Base-by-base conservation (phyloP, 2,797 vertebrate species). In the Gastrophryne carolinensis region DNA sequence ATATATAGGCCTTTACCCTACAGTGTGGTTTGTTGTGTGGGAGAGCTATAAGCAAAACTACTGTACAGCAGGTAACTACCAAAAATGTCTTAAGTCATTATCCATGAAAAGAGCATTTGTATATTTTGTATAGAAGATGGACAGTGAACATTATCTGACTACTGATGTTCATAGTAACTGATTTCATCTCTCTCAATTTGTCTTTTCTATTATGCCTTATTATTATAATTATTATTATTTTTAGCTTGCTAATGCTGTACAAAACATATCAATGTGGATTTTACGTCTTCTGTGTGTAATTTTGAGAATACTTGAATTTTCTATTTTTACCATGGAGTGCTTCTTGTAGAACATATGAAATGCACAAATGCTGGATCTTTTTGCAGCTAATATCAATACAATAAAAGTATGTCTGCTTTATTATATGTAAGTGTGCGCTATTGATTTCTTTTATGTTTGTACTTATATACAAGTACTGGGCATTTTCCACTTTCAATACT, bases 321-420 rank as follows among this genome's bases (percentile, higher is more conserved):
- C 26, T 65, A 24, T 10, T 17, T 23, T 10, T 30, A 66, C 66
- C 53, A 26, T 21, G n/a, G 30, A 30, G 19, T 73, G 71, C 44
- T 73, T 58, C 49, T 37, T 73, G 4, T 26, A 19, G 21, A 53
- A 60, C 62, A 66, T 24, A 56, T 23, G 34, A 65, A 47, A 65
- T 67, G 62, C 72, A 56, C 64, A 73, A 65, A 65, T 65, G 50
- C 60, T 65, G 71, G 71, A 65, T 44, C 50, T 54, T 73, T 73
- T 73, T 73, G 71, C 50, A 74, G 47, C 21, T 50, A 30, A 74
- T 17, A 37, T 53, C 12, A 74, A 74, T 74, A 67, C 66, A 74
- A 58, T 50, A 52, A 10, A 4, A 26, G 23, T 37, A 19, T 13
- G 17, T 17, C 0, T 58, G 12, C 17, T 24, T 50, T 29, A 7